Evolutionary conservation across 2,113 vertebrate species (phyloP), one percentile per base, ranked within the genome.

Genomic region (Mola mola): DNA sequence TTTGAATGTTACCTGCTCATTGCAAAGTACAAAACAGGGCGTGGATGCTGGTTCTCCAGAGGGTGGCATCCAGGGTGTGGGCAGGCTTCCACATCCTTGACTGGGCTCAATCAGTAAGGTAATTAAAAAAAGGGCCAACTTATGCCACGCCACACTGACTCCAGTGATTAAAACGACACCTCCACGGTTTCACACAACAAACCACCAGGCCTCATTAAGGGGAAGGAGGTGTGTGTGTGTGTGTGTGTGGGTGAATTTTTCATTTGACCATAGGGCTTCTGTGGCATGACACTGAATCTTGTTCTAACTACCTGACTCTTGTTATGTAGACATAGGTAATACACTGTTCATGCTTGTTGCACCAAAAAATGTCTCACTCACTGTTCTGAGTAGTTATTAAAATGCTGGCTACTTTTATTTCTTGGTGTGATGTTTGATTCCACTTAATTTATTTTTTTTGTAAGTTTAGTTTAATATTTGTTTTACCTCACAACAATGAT

Each of bases 41-140:
- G 71, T 70, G 80, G 78, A 82, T 36, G 72, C 62, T n/a, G 33
- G 47, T 65, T 77, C 53, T 67, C 70, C 53, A 56, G 40, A 59
- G 40, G 66, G 65, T 61, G 72, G 72, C 60, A 61, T 75, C 62
- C 66, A 55, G 55, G 63, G 26, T 49, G 81, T 81, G 87, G 82
- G 78, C 79, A 81, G 68, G 53, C 76, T 55, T 67, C 43, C 71
- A 86, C 82, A 83, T 88, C 85, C 86, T 82, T 87, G 81, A 78
- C 79, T 80, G 75, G 68, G 77, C 82, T 79, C 86, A 86, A 83
- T 89, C 76, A 87, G 79, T 60, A 22, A 75, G 79, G 81, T 87
- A 90, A 91, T 91, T 91, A 90, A 87, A 88, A n/a, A 77, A 81
- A 84, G 75, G 79, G 82, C 84, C 85, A 86, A 89, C 83, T 88